Evolutionary conservation across 2,888 invertebrate species (phyloP).

Genomic region (Laothoe populi): DNA sequence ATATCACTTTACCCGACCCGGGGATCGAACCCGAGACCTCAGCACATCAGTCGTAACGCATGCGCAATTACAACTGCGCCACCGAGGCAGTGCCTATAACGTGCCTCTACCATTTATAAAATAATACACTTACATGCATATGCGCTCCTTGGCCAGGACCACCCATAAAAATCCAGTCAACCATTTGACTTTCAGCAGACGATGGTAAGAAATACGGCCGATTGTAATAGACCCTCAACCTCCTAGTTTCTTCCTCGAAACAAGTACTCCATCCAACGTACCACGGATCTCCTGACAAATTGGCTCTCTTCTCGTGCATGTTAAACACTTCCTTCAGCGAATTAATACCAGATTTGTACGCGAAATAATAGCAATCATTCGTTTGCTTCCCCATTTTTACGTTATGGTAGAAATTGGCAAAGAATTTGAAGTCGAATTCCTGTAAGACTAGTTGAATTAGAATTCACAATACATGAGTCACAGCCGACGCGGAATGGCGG

Average conservation of each 20-base stretch:
- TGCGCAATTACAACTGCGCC: no score
- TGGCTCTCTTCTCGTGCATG: constrained; percentile 90
- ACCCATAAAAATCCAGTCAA: constrained; percentile 99
- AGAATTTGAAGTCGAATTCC: constrained; percentile 93
- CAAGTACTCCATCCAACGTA: constrained; percentile 97
- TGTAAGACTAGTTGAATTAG: constrained; percentile 44
- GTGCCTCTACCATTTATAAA: no score
- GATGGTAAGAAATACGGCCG: constrained; percentile 95
- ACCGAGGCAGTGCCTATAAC: no score
- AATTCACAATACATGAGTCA: no score
- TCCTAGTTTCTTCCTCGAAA: constrained; percentile 91
- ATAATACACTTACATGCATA: constrained; percentile 96
- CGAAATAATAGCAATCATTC: constrained; percentile 95
- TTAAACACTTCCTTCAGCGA: constrained; percentile 92
- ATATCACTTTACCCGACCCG: no score
- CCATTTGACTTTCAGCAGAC: constrained; percentile 93
- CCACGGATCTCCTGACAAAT: constrained; percentile 88
- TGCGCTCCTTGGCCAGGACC: constrained; percentile 97
- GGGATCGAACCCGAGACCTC: no score
- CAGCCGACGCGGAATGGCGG: no score
- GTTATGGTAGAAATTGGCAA: constrained; percentile 90
- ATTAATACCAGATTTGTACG: constrained; percentile 94
- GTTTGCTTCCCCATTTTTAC: constrained; percentile 80
- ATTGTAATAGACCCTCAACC: constrained; percentile 90
- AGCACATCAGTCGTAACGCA: no score